Conservation (phyloP, 2,888 invertebrate genomes). For the Philopedon plagiatum region DNA sequence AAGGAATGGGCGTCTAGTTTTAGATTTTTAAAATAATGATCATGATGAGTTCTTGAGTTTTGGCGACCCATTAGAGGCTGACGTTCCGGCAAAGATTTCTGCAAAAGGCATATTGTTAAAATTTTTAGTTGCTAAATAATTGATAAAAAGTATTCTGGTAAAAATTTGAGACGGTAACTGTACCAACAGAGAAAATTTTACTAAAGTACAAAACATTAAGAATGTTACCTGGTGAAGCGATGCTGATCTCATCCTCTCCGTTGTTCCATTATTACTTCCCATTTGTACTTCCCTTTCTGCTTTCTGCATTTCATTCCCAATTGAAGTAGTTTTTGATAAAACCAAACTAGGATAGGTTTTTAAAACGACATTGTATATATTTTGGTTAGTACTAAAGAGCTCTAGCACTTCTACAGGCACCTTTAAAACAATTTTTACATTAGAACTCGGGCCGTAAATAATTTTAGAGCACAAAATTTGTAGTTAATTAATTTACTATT, state of each 20-base stretch:
- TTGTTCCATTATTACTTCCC: slow-evolving; percentile 66
- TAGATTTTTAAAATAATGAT: slow-evolving; percentile 79
- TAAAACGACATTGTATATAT: slow-evolving; percentile 78
- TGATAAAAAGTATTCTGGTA: too few relatives aligned
- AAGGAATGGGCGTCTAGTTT: slow-evolving; percentile 85
- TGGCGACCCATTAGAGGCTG: slow-evolving; percentile 54
- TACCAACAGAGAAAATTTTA: too few relatives aligned
- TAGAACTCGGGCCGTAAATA: too few relatives aligned
- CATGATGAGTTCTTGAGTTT: slow-evolving; percentile 61
- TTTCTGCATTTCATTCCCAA: slow-evolving; percentile 68
- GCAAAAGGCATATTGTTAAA: slow-evolving; percentile 3
- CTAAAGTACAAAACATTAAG: too few relatives aligned
- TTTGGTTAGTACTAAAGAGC: slow-evolving; percentile 74
- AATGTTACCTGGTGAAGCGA: slow-evolving; percentile 52
- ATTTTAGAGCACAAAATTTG: too few relatives aligned
- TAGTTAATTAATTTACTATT: too few relatives aligned
- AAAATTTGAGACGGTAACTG: too few relatives aligned
- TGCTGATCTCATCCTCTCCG: slow-evolving; percentile 31
- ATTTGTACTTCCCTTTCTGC: not conserved
- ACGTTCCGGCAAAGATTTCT: slow-evolving; percentile 56
- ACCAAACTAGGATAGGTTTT: slow-evolving; percentile 82
- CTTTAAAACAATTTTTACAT: too few relatives aligned
- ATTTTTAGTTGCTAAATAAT: too few relatives aligned
- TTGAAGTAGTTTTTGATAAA: slow-evolving; percentile 74
- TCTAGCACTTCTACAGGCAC: slow-evolving; percentile 78